Evolutionary conservation across 1,140 invertebrate species (phyloP).

Genomic region (Penaeus vannamei): DNA sequence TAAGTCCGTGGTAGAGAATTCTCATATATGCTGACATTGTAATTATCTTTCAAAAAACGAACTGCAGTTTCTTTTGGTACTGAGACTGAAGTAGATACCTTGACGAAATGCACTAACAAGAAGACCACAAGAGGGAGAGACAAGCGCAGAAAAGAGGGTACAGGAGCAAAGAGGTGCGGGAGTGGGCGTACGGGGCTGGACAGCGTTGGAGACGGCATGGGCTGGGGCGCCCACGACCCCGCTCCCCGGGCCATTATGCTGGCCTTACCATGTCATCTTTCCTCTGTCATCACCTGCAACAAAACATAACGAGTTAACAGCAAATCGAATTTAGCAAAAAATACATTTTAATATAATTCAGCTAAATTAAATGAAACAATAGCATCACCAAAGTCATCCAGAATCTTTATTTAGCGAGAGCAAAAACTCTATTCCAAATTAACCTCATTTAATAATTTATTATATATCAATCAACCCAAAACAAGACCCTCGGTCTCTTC

Average conservation of each 20-base stretch:
- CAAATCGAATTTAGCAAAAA: neutral
- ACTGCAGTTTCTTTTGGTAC: conserved; percentile 7
- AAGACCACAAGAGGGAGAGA: neutral
- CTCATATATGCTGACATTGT: conserved; percentile 66
- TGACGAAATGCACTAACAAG: neutral
- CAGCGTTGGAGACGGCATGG: conserved; percentile 40
- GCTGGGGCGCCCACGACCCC: conserved; percentile 50
- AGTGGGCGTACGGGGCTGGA: conserved; percentile 36
- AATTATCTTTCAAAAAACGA: conserved; percentile 49
- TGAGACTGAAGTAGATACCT: neutral
- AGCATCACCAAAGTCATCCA: no score
- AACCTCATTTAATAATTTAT: no score
- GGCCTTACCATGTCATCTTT: conserved; percentile 49
- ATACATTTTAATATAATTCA: neutral
- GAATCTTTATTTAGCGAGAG: no score
- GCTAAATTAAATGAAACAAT: neutral
- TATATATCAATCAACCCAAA: no score
- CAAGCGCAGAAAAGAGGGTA: conserved; percentile 33
- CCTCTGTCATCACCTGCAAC: conserved; percentile 47
- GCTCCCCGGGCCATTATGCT: conserved; percentile 55
- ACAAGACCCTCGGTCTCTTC: neutral
- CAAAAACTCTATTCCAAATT: no score
- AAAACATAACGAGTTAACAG: neutral
- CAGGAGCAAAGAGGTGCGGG: conserved; percentile 21
- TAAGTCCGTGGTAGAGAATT: conserved; percentile 78